Conservation (phyloP, 2,113 vertebrate genomes). For the Xenus cinereus region DNA sequence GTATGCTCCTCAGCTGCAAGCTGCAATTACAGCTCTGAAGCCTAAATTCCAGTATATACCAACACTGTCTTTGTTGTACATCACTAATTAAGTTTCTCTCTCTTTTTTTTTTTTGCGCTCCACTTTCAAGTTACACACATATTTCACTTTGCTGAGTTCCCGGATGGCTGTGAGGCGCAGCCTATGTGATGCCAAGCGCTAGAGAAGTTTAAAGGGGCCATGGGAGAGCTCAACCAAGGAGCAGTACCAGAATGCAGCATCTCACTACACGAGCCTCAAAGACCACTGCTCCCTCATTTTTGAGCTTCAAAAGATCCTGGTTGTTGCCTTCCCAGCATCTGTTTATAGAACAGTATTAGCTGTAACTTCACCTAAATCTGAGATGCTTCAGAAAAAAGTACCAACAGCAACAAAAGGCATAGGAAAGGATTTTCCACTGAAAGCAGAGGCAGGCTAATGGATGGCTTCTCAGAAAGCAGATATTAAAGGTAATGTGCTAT, state of each 20-base stretch:
- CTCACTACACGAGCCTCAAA: not conserved
- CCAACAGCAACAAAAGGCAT: not conserved
- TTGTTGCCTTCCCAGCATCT: not conserved
- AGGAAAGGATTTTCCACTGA: not conserved
- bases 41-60: not conserved
- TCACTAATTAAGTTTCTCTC: not conserved
- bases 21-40: not conserved
- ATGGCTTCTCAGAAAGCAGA: not conserved
- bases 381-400: not conserved
- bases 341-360: not conserved
- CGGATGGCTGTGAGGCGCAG: not conserved
- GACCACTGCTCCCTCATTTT: not conserved
- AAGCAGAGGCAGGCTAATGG: not conserved
- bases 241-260: not conserved
- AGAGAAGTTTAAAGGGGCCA: not conserved
- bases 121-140: not conserved
- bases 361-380: not conserved
- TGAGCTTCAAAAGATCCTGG: not conserved
- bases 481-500: not conserved
- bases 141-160: not conserved
- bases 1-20: not conserved
- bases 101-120: not conserved
- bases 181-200: not conserved
- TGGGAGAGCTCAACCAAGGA: not conserved
- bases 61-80: not conserved